A percentile compares a stretch with the other conserved stretches of the same genome.
Conservation (phyloP, 2,797 vertebrate species). For the Myotis myotis region DNA sequence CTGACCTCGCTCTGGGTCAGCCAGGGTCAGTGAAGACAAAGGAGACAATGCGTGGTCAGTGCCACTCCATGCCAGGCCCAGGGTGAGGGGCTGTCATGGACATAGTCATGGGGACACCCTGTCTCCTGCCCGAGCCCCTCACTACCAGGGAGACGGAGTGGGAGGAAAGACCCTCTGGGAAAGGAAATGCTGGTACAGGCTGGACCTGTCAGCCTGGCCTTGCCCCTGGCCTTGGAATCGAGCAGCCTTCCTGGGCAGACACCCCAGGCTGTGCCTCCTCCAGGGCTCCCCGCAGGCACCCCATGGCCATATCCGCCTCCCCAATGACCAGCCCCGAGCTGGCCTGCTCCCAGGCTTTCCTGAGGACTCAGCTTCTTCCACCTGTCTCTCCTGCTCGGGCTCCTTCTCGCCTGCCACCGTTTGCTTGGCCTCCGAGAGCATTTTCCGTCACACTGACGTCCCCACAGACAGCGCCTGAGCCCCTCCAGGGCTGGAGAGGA, state of each 20-base stretch:
- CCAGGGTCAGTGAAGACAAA: not conserved
- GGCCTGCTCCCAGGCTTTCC: not conserved
- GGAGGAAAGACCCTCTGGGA: not conserved
- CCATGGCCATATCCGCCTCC: too few relatives aligned
- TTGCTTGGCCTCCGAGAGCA: not conserved
- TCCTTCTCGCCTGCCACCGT: not conserved
- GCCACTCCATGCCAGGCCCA: not conserved
- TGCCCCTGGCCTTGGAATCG: not conserved
- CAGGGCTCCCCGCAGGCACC: not conserved
- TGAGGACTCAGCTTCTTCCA: not conserved
- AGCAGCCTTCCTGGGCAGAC: not conserved
- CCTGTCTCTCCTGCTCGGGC: not conserved
- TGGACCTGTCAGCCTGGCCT: not conserved
- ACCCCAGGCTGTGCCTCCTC: too few relatives aligned
- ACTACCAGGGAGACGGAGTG: not conserved
- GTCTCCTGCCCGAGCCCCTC: not conserved
- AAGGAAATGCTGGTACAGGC: not conserved
- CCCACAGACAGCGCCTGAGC: not conserved
- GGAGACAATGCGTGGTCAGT: not conserved
- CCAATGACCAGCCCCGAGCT: not conserved
- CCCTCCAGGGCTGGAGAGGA: not conserved
- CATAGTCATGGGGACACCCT: not conserved
- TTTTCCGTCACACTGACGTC: not conserved
- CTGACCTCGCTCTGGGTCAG: not conserved
- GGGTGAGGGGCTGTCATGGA: not conserved